Conservation (phyloP, 2,888 invertebrate species). For the Seladonia tumulorum region DNA sequence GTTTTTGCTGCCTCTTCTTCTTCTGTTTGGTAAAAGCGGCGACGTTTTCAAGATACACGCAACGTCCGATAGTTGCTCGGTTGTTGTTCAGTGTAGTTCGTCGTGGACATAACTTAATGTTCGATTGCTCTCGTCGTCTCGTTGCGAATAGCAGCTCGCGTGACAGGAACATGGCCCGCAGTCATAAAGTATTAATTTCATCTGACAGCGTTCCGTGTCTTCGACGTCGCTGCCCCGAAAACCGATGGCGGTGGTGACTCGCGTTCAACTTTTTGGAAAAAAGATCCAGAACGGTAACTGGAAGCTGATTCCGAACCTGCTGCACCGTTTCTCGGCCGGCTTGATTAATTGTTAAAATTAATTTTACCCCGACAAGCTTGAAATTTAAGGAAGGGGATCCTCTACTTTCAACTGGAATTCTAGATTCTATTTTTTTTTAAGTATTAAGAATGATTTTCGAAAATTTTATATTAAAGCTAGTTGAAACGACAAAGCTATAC, state of each 20-base stretch:
- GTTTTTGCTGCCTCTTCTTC: not conserved
- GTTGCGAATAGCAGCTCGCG: not conserved
- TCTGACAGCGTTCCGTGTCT: not conserved
- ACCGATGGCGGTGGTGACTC: not conserved
- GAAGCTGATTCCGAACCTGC: not conserved
- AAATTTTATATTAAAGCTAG: no score
- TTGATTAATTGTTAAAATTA: no score
- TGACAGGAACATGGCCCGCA: constrained; percentile 16
- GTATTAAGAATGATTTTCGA: no score
- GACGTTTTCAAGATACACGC: not conserved
- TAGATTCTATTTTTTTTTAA: no score
- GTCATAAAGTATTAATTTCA: constrained; percentile 36
- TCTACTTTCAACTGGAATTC: no score
- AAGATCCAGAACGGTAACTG: not conserved
- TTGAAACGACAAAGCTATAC: not conserved
- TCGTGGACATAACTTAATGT: not conserved
- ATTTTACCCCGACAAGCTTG: no score
- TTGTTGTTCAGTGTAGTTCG: not conserved
- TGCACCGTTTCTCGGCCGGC: not conserved
- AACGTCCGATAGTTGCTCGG: not conserved
- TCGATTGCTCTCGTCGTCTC: not conserved
- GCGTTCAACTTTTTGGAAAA: constrained; percentile 14
- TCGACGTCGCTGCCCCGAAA: not conserved
- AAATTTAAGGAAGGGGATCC: no score
- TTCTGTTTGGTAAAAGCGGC: not conserved